Conservation (phyloP, 37 sponge, comb jelly and placozoan species). For the Oopsacas minuta region DNA sequence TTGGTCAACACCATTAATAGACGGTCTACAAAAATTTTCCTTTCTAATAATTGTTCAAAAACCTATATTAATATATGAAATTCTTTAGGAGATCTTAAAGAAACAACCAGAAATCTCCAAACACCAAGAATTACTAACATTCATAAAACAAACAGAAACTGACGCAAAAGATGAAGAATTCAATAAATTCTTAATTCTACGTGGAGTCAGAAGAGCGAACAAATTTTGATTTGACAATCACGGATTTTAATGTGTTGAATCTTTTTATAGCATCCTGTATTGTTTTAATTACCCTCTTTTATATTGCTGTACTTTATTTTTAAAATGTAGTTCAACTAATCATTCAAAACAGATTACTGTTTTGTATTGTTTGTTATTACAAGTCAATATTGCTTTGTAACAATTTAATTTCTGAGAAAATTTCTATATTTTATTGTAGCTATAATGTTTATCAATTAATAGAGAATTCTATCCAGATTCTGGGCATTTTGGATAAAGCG, state of each 20-base stretch:
- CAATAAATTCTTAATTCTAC: conserved; percentile 3
- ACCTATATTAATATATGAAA: no score
- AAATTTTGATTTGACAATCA: background rate
- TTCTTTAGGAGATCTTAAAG: background rate
- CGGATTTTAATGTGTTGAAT: background rate
- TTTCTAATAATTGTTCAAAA: no score
- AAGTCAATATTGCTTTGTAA: no score
- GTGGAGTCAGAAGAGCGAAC: background rate
- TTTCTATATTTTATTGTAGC: no score
- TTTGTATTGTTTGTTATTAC: no score
- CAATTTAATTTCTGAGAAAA: no score
- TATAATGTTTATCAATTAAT: no score
- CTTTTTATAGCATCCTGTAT: background rate
- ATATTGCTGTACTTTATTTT: conserved; percentile 16
- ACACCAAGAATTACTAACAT: conserved; percentile 8
- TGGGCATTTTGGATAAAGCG: no score
- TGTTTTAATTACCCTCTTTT: background rate
- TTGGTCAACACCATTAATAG: no score
- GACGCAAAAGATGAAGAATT: background rate
- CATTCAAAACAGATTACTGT: background rate
- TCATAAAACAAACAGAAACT: conserved; percentile 15
- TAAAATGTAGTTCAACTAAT: no score
- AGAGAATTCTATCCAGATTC: no score
- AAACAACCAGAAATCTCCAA: background rate
- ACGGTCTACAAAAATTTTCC: no score